These are phyloP conservation scores for Zaprionus tsacasi DNA, from an alignment of 1,140 invertebrate species.

Conservation along the genomic window DNA sequence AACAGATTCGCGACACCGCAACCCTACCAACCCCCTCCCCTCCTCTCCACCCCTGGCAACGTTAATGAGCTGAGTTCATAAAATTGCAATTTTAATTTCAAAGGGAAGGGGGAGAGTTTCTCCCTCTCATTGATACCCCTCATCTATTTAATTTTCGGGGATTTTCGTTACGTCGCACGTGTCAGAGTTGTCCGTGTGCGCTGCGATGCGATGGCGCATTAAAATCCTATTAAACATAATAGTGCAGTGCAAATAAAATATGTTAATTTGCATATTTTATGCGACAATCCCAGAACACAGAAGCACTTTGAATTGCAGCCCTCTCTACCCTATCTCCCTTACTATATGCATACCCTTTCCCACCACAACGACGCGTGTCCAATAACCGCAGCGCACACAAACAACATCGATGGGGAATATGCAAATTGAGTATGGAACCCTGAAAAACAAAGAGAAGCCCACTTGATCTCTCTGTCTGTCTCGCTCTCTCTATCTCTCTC, in stretches of 20 bases:
- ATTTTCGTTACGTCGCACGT: conserved; percentile 30
- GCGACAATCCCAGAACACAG: conserved; percentile 20
- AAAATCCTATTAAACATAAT: conserved; percentile 68
- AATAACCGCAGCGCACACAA: conserved; percentile 4
- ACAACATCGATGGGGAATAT: background rate
- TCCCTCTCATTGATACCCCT: background rate
- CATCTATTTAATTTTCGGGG: conserved; percentile 34
- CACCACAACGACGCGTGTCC: background rate
- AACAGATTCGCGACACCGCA: conserved; percentile 25
- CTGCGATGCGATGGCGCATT: conserved; percentile 51
- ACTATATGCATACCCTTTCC: background rate
- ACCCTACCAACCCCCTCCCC: background rate
- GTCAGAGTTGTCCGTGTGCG: conserved; percentile 20
- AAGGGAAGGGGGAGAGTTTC: background rate
- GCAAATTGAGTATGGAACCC: conserved; percentile 18
- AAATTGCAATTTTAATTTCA: conserved; percentile 8
- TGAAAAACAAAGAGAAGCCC: conserved; percentile 8
- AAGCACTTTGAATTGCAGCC: too few relatives aligned
- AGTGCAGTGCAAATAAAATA: conserved; percentile 51
- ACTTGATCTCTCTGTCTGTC: background rate
- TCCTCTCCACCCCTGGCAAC: background rate
- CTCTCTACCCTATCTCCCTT: too few relatives aligned
- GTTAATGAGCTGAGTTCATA: conserved; percentile 11
- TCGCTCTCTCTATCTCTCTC: background rate
- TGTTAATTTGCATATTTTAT: conserved; percentile 68